phyloP scores from a whole-genome alignment of 2,888 invertebrate genomes.

The Agrenia bidenticulata region DNA sequence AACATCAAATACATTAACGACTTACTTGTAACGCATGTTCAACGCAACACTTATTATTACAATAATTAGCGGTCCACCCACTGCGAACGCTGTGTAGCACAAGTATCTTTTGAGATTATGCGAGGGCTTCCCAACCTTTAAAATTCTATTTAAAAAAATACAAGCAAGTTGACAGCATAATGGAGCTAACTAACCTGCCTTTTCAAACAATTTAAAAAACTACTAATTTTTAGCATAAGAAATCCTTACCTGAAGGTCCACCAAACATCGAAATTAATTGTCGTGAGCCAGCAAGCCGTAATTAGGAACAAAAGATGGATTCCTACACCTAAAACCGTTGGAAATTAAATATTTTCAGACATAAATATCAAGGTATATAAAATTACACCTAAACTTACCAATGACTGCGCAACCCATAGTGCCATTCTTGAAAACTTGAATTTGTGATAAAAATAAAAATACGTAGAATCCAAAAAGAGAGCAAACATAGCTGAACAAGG shows the following conservation, averaged over 20 bases:
- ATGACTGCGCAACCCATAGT: neutral
- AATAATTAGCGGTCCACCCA: conserved; percentile 14
- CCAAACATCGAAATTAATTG: conserved; percentile 23
- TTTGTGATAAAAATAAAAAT: neutral
- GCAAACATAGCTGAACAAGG: conserved; percentile 1
- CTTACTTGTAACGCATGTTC: conserved; percentile 14
- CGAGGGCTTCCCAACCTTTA: neutral
- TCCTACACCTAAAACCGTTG: neutral
- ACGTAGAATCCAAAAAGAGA: conserved; percentile 1
- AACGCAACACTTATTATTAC: conserved; percentile 17
- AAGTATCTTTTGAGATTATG: conserved; percentile 6
- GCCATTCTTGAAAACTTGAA: neutral
- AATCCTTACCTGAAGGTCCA: conserved; percentile 21
- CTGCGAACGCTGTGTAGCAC: conserved; percentile 8
- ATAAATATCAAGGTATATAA: too few relatives aligned
- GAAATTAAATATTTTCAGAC: neutral
- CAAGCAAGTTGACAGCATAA: neutral
- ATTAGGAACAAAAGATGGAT: conserved; percentile 3
- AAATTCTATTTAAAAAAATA: conserved; percentile 2
- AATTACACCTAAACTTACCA: neutral
- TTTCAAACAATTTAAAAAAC: neutral
- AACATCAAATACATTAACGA: neutral
- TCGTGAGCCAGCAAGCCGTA: neutral
- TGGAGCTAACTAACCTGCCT: too few relatives aligned
- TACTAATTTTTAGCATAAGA: too few relatives aligned